phyloP scores from a whole-genome alignment of 2,113 vertebrate genomes.

The Rostratula benghalensis region DNA sequence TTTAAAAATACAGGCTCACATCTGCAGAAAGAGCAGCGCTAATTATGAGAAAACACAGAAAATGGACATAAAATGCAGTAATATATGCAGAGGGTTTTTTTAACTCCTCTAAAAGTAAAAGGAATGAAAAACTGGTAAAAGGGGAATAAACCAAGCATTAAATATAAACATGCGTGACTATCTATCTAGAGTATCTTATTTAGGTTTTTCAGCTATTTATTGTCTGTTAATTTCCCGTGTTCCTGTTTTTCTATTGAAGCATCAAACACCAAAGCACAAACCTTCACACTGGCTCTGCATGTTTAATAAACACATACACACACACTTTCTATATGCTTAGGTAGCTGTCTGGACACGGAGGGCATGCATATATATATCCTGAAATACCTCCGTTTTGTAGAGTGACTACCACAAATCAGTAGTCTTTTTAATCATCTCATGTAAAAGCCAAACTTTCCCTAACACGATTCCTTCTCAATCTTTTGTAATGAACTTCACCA shows the following conservation, averaged over 20 bases:
- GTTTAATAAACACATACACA: conserved; percentile 4
- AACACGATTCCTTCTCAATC: conserved; percentile 45
- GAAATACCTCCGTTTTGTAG: conserved; percentile 55
- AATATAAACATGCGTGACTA: conserved; percentile 49
- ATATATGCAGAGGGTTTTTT: conserved; percentile 62
- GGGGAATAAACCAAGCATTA: conserved; percentile 35
- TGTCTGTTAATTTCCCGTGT: conserved; percentile 56
- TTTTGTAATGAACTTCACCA: conserved; percentile 73
- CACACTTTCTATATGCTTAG: neutral
- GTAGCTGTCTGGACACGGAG: neutral
- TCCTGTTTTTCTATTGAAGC: conserved; percentile 58
- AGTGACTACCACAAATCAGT: conserved; percentile 53
- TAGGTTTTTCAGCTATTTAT: conserved; percentile 71
- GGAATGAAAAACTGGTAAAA: conserved; percentile 50
- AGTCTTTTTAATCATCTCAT: conserved; percentile 62
- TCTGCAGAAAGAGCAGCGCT: conserved; percentile 66
- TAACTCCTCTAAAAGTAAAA: conserved; percentile 53
- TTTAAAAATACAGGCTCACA: conserved; percentile 48
- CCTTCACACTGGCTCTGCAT: conserved; percentile 34
- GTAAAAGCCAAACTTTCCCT: conserved; percentile 79
- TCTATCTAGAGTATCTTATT: conserved; percentile 65
- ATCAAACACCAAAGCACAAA: conserved; percentile 69
- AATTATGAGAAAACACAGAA: conserved; percentile 31
- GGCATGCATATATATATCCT: neutral
- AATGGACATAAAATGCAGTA: conserved; percentile 60